phyloP scores from a whole-genome alignment of 2,113 vertebrate species.

The Syngnathus scovelli region DNA sequence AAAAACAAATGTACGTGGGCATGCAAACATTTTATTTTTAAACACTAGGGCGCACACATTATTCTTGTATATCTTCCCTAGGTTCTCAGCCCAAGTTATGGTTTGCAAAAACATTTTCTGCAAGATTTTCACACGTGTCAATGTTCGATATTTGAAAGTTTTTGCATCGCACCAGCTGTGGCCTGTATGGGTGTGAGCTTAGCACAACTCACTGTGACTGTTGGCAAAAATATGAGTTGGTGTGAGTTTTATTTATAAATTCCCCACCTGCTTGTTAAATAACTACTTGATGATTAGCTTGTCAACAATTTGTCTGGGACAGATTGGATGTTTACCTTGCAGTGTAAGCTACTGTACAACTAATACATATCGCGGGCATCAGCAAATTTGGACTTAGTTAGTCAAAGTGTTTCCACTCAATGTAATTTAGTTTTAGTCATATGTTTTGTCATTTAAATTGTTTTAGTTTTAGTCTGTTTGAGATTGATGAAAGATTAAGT shows the following conservation, averaged over 20 bases:
- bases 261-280: conserved; percentile 36
- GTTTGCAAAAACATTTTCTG: background rate
- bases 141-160: background rate
- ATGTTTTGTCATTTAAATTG: no score
- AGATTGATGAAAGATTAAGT: no score
- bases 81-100: background rate
- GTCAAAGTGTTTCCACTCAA: no score
- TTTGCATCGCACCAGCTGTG: conserved; percentile 33
- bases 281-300: conserved; percentile 45
- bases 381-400: no score
- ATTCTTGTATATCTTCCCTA: background rate
- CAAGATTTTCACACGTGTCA: background rate
- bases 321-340: background rate
- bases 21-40: background rate
- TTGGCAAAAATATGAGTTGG: conserved; percentile 35
- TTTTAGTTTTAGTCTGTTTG: no score
- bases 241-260: conserved; percentile 52
- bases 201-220: conserved; percentile 39
- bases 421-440: no score
- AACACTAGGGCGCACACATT: background rate
- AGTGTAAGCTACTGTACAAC: background rate
- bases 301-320: conserved; percentile 36
- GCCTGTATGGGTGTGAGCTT: conserved; percentile 41
- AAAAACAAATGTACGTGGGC: conserved; percentile 1
- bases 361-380: no score